Conservation (phyloP, 2,888 invertebrate genomes). For the Sisyra terminalis region DNA sequence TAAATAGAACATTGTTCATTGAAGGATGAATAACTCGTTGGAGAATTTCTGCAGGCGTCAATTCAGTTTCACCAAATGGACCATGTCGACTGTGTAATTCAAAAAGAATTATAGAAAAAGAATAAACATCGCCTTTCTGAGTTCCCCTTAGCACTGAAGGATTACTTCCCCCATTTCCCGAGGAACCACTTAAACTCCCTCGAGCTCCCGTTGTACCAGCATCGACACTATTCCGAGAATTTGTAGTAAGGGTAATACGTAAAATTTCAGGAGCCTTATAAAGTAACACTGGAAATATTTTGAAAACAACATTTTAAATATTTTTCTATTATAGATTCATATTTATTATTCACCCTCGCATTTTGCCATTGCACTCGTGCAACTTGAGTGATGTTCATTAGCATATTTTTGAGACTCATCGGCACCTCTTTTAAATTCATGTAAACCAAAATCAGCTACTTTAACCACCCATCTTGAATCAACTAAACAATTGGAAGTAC, state of each 20-base stretch:
- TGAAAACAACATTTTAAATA: constrained; percentile 1
- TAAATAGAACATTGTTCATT: constrained; percentile 28
- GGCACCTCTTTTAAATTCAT: constrained; percentile 67
- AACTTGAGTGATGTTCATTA: constrained; percentile 28
- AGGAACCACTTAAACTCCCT: too few relatives aligned
- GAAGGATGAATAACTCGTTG: constrained; percentile 37
- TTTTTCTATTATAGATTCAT: neutral
- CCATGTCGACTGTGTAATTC: constrained; percentile 77
- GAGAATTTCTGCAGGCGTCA: constrained; percentile 49
- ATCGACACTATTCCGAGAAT: neutral
- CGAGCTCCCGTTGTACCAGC: too few relatives aligned
- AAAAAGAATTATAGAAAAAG: constrained; percentile 76
- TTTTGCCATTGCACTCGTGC: constrained; percentile 38
- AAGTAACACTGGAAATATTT: constrained; percentile 38
- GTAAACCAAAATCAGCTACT: constrained; percentile 78
- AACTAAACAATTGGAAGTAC: constrained; percentile 83
- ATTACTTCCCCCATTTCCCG: too few relatives aligned
- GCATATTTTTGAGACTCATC: constrained; percentile 33
- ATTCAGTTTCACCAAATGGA: constrained; percentile 57
- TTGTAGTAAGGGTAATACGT: constrained; percentile 20
- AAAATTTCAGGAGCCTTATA: constrained; percentile 73
- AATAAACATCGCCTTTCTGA: constrained; percentile 70
- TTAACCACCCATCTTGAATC: constrained; percentile 94
- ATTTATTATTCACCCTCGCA: constrained; percentile 46
- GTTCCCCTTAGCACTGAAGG: constrained; percentile 29